Evolutionary conservation across 2,888 invertebrate genomes (phyloP).

Genomic region (Choristoneura rosaceana): DNA sequence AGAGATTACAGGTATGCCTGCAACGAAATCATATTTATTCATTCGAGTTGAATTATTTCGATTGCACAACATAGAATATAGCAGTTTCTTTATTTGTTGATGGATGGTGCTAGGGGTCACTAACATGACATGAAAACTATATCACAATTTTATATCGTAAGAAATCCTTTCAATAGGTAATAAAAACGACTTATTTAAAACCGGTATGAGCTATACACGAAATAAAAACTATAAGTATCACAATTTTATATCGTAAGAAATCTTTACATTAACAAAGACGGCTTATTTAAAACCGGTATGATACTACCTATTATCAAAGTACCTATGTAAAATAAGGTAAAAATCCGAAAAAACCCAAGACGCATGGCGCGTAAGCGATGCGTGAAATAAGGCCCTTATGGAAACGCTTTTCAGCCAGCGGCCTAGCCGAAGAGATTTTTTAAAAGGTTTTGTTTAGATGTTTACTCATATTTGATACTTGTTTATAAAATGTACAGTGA

Average conservation of each 20-base stretch:
- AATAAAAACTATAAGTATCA: too few species aligned
- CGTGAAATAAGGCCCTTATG: conserved; percentile 35
- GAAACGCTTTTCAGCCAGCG: conserved; percentile 1
- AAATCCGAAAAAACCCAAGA: conserved; percentile 17
- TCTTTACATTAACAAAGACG: background rate
- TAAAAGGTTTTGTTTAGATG: conserved; percentile 7
- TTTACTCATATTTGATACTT: background rate
- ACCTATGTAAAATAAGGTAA: background rate
- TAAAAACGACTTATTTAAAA: background rate
- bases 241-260: too few species aligned
- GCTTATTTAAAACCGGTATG: conserved; percentile 1
- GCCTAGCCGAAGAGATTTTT: conserved; percentile 7
- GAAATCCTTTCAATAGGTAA: background rate
- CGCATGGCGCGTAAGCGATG: conserved; percentile 13
- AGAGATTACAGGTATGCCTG: too few species aligned
- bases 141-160: too few species aligned
- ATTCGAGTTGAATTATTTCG: too few species aligned
- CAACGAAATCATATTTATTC: too few species aligned
- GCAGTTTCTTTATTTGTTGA: too few species aligned
- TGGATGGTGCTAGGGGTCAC: too few species aligned
- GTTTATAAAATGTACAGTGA: background rate
- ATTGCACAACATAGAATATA: too few species aligned
- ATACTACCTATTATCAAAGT: conserved; percentile 1
- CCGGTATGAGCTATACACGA: too few species aligned
- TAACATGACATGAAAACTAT: too few species aligned